Base-by-base conservation (phyloP, 2,113 vertebrate genomes). In the Ardeotis arabs region DNA sequence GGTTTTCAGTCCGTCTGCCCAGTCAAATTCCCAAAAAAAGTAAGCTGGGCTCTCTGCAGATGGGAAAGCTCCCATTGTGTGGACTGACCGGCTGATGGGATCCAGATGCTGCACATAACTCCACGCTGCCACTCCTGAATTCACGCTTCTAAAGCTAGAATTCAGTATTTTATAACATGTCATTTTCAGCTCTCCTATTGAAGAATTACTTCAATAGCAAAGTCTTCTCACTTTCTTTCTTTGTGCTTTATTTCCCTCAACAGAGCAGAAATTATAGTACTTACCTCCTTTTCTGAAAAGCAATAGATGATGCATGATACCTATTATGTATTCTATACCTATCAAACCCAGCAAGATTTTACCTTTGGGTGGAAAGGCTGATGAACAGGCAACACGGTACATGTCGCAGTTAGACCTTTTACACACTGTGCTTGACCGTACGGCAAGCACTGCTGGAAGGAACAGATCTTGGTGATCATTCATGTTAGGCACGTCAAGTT, bases 161-260 rank as follows among this genome's bases (percentile, higher is more conserved):
- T 69, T 87, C 66, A 39, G 35, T 35, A 29, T 39, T 88, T 76
- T 60, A 28, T 31, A 82, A 64, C 2, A 2, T 6, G 39, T 55
- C 87, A 75, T 89, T 95, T 95, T 84, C 88, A 86, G 47, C 68
- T 89, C 79, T 93, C 75, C 76, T 92, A 55, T 16, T 84, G 76
- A 95, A 92, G 70, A 82, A 73, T 76, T 89, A 79, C 59, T 84
- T 82, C 81, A 84, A 76, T 18, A 87, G 92, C 58, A 92, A 78
- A 84, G 63, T 27, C 81, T 44, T 93, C 89, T 87, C 80, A 56
- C 76, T 86, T 90, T 4, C 80, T 75, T 67, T 59, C 85, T 79
- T 29, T 83, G 41, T 87, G 67, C 70, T 95, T 93, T 95, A 87
- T 91, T 91, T 95, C 89, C 87, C 89, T 91, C 89, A 92, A 75